These are phyloP conservation scores for Platyrinchus mystaceus DNA, from an alignment of 2,797 vertebrate genomes.

Conservation along the genomic window DNA sequence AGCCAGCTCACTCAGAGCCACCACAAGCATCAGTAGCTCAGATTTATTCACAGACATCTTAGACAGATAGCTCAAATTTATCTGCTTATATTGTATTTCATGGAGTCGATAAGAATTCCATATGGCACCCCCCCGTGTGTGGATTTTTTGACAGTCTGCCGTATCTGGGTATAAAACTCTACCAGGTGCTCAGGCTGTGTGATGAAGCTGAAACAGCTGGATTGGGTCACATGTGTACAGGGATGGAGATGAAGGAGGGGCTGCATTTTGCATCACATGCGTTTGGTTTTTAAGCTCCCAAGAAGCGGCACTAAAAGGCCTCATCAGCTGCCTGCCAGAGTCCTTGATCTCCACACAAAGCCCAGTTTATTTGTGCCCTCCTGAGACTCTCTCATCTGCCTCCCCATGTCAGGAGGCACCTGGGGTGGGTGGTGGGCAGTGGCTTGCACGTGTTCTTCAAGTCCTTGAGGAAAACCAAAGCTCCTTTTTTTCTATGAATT, in stretches of 20 bases:
- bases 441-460: not conserved
- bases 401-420: not conserved
- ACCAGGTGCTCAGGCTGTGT: not conserved
- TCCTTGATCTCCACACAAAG: not conserved
- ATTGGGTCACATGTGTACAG: rapidly evolving
- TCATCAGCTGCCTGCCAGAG: not conserved
- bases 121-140: not conserved
- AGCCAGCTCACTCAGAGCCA: not conserved
- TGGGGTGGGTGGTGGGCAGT: rapidly evolving
- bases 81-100: not conserved
- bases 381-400: not conserved
- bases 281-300: not conserved
- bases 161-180: not conserved
- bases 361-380: not conserved
- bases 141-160: not conserved
- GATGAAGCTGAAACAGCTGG: not conserved
- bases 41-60: not conserved
- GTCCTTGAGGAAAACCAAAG: not conserved
- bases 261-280: rapidly evolving
- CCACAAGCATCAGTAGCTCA: not conserved
- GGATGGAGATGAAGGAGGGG: not conserved
- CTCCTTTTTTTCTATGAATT: not conserved
- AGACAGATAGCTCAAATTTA: not conserved
- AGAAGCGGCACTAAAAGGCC: not conserved
- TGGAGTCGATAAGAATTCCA: not conserved